Percentiles rank a stretch among this genome's conserved stretches.
These are phyloP conservation scores for Liparis tanakae DNA, from an alignment of 2,797 vertebrate genomes.

Conservation along the genomic window DNA sequence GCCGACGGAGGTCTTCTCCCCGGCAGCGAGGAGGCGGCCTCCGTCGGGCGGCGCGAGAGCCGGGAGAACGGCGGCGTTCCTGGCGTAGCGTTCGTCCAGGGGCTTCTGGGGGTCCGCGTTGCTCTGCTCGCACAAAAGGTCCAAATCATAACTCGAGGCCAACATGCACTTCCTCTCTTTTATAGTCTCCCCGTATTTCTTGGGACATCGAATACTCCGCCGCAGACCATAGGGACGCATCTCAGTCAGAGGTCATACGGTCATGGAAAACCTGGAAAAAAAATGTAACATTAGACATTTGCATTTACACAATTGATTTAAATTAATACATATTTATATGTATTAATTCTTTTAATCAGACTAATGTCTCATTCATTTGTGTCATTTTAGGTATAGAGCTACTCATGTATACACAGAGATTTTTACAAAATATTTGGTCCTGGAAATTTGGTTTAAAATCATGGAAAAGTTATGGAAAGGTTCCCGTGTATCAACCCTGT, in stretches of 20 bases:
- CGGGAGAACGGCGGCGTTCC: constrained; percentile 71
- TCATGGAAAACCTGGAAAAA: too few relatives aligned
- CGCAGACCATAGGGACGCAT: constrained; percentile 73
- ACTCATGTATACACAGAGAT: too few relatives aligned
- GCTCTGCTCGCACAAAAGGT: constrained; percentile 35
- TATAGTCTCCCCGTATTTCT: constrained; percentile 72
- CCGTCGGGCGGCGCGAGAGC: constrained; percentile 33
- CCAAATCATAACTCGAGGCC: constrained; percentile 32
- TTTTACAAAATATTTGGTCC: too few relatives aligned
- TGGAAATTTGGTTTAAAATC: too few relatives aligned
- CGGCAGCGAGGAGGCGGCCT: not conserved
- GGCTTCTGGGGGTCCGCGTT: constrained; percentile 31
- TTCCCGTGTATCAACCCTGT: not conserved
- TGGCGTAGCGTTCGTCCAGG: constrained; percentile 60
- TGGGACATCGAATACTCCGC: constrained; percentile 70
- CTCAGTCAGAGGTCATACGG: constrained; percentile 22
- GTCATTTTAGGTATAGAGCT: too few relatives aligned
- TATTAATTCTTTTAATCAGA: too few relatives aligned
- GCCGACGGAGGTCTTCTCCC: constrained; percentile 18
- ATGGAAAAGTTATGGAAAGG: too few relatives aligned
- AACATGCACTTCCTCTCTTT: constrained; percentile 62
- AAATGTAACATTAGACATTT: too few relatives aligned
- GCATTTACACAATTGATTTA: too few relatives aligned
- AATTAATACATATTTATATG: too few relatives aligned
- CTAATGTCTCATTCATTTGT: too few relatives aligned